phyloP scores from a whole-genome alignment of 1,140 invertebrate species.

The Globodera rostochiensis region DNA sequence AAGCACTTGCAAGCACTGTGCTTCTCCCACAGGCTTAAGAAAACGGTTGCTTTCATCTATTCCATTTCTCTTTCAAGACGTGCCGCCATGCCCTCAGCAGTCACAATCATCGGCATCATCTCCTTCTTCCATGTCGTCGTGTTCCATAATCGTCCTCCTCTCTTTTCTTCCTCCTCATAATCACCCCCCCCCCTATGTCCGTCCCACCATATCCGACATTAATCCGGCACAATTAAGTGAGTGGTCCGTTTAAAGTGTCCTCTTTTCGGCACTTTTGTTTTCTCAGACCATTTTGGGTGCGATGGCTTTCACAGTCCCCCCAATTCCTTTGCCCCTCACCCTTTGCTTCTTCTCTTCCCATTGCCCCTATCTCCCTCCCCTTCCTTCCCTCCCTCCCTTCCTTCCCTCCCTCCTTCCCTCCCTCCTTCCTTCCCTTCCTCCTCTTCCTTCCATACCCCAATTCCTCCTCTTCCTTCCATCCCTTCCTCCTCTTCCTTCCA shows the following conservation, averaged over 20 bases:
- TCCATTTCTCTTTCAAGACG: not conserved
- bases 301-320: not conserved
- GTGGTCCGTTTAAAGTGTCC: not conserved
- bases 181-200: not conserved
- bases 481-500: no score
- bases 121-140: no score
- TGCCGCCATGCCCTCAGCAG: not conserved
- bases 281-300: not conserved
- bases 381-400: no score
- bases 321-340: not conserved
- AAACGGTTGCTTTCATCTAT: not conserved
- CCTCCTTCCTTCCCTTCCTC: no score
- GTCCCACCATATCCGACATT: not conserved
- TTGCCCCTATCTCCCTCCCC: not conserved
- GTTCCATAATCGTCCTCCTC: not conserved
- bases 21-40: not conserved
- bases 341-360: not conserved
- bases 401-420: no score
- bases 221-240: not conserved
- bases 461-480: no score
- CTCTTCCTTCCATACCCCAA: no score
- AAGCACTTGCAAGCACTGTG: not conserved
- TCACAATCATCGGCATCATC: not conserved
- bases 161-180: not conserved
- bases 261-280: conserved; percentile 5